Percentiles rank a stretch among this genome's conserved stretches.
These are phyloP conservation scores for Colius striatus DNA, from an alignment of 2,113 vertebrate species.

Conservation along the genomic window DNA sequence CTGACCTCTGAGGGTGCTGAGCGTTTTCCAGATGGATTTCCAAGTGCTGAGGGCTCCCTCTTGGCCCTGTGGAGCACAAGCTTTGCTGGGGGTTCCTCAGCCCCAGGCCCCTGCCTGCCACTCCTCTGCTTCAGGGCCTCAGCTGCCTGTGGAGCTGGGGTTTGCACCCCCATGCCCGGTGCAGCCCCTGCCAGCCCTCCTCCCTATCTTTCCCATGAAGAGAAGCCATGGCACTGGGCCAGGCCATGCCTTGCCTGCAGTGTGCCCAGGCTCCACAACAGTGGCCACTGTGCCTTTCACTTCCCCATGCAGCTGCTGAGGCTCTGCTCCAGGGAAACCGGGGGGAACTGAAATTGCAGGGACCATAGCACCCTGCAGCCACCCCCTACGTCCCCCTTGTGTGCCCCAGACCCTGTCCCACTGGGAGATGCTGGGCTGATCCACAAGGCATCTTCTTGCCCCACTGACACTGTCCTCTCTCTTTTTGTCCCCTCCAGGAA, in stretches of 20 bases:
- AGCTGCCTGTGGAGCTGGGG: background rate
- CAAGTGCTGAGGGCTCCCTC: rapidly evolving
- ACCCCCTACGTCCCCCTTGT: rapidly evolving
- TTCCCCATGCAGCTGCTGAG: background rate
- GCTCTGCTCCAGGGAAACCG: background rate
- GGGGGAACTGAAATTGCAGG: background rate
- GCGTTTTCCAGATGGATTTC: background rate
- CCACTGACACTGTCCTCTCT: background rate
- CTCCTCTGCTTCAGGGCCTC: background rate
- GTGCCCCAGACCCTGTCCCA: background rate
- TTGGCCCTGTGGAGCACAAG: background rate
- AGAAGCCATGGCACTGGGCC: background rate
- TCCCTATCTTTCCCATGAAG: background rate
- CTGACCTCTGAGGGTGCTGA: background rate
- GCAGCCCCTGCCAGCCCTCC: background rate
- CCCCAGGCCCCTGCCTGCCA: background rate
- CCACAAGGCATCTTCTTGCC: background rate
- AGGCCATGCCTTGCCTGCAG: background rate
- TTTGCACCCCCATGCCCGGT: background rate
- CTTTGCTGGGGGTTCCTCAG: background rate
- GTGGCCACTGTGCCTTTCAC: background rate
- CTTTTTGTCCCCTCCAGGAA: constrained; percentile 5
- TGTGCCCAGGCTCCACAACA: rapidly evolving
- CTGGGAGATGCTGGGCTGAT: background rate
- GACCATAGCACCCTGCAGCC: background rate